Conservation (phyloP, 2,113 vertebrate genomes). For the Pogonocichla stellata region DNA sequence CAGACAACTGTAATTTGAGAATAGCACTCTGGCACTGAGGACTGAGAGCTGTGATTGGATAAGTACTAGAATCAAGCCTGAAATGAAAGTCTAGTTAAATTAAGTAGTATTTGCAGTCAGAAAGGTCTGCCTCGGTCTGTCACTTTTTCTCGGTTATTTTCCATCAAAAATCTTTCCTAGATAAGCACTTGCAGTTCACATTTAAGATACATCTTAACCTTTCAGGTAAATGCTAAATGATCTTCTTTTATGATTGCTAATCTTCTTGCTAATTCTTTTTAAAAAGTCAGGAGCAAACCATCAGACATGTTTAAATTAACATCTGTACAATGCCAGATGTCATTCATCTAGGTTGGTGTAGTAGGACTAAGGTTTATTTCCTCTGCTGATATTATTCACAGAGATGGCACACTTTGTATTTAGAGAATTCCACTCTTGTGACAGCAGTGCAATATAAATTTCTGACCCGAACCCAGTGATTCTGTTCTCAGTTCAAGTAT, state of each 20-base stretch:
- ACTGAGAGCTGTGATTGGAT: not conserved
- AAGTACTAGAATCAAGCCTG: not conserved
- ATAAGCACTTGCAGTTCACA: not conserved
- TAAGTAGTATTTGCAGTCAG: not conserved
- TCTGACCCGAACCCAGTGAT: not conserved
- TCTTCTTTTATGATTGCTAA: not conserved
- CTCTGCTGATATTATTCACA: not conserved
- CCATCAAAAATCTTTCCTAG: not conserved
- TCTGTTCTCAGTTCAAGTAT: not conserved
- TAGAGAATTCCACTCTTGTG: not conserved
- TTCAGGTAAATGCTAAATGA: not conserved
- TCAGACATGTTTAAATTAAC: not conserved
- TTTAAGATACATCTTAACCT: not conserved
- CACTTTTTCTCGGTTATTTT: not conserved
- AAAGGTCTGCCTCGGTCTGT: not conserved
- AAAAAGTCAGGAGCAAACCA: not conserved
- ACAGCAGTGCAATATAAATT: not conserved
- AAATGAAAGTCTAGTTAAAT: not conserved
- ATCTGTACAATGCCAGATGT: not conserved
- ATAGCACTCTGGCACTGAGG: not conserved
- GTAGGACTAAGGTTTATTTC: not conserved
- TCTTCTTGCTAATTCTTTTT: not conserved
- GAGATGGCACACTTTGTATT: not conserved
- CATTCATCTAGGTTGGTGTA: not conserved
- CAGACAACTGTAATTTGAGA: not conserved